These are phyloP conservation scores for Pempheris klunzingeri DNA, from an alignment of 2,797 vertebrate species.

Conservation along the genomic window DNA sequence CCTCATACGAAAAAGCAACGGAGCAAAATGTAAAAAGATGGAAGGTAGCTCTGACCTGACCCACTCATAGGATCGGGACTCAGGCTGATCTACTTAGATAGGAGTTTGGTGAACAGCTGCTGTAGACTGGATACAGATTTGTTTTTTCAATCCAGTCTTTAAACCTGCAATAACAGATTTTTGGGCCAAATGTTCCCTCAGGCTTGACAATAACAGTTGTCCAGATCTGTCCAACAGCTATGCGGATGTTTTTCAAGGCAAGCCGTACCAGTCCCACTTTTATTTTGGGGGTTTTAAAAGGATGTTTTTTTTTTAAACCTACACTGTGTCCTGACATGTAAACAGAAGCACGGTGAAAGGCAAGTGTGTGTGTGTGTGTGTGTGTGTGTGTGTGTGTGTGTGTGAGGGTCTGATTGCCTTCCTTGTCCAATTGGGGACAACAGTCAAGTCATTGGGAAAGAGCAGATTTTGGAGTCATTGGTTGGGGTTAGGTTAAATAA, in stretches of 20 bases:
- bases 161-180: constrained; percentile 13
- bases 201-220: neutral
- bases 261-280: neutral
- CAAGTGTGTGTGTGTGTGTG: neutral
- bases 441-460: no score
- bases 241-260: neutral
- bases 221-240: constrained; percentile 14
- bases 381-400: neutral
- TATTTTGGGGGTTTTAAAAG: neutral
- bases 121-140: neutral
- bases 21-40: constrained; percentile 19
- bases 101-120: constrained; percentile 5
- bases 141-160: constrained; percentile 4
- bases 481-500: no score
- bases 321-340: neutral
- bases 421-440: no score
- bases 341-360: neutral
- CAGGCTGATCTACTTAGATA: neutral
- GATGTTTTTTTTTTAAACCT: neutral
- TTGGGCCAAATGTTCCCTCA: constrained; percentile 9
- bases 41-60: constrained; percentile 9
- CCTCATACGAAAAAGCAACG: constrained; percentile 9
- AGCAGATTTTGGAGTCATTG: no score
- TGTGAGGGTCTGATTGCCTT: neutral
- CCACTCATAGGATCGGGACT: neutral